Conservation (phyloP, 2,797 vertebrate species). For the Alauda arvensis region DNA sequence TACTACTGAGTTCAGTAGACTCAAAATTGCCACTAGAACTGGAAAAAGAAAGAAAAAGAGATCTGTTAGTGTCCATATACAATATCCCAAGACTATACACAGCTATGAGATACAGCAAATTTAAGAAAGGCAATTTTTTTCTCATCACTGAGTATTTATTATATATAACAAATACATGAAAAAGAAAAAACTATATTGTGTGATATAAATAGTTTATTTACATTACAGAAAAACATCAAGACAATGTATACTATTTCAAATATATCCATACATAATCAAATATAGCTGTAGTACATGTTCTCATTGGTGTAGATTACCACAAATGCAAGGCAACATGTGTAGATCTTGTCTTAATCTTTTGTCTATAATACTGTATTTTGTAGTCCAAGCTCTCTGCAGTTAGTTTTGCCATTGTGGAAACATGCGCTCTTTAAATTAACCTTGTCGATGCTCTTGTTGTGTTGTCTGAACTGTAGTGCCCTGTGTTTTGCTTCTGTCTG, state of each 20-base stretch:
- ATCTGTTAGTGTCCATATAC: slow-evolving; percentile 38
- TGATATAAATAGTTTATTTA: slow-evolving; percentile 99
- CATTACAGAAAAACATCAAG: slow-evolving; percentile 99
- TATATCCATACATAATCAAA: slow-evolving; percentile 99
- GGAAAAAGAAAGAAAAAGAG: slow-evolving; percentile 59
- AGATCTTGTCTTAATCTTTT: slow-evolving; percentile 80
- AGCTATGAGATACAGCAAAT: slow-evolving; percentile 70
- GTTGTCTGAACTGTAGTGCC: slow-evolving; percentile 98
- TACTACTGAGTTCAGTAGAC: slow-evolving; percentile 65
- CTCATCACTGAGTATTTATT: slow-evolving; percentile 85
- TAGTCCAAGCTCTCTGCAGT: slow-evolving; percentile 75
- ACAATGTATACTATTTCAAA: slow-evolving; percentile 99
- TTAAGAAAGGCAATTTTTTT: slow-evolving; percentile 76
- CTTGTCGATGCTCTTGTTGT: slow-evolving; percentile 97
- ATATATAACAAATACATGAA: slow-evolving; percentile 86
- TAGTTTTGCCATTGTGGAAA: slow-evolving; percentile 76
- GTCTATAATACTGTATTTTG: slow-evolving; percentile 79
- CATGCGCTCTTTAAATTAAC: slow-evolving; percentile 92
- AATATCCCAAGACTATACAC: slow-evolving; percentile 54
- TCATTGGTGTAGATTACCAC: slow-evolving; percentile 98
- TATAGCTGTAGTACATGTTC: slow-evolving; percentile 95
- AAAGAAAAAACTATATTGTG: slow-evolving; percentile 88
- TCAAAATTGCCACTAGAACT: slow-evolving; percentile 66
- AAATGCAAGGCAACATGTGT: slow-evolving; percentile 99
- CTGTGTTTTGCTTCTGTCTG: slow-evolving; percentile 98